Evolutionary conservation across 1,140 invertebrate genomes (phyloP), one percentile per base, ranked within the genome.

Genomic region (Akabosia matsudoensis): DNA sequence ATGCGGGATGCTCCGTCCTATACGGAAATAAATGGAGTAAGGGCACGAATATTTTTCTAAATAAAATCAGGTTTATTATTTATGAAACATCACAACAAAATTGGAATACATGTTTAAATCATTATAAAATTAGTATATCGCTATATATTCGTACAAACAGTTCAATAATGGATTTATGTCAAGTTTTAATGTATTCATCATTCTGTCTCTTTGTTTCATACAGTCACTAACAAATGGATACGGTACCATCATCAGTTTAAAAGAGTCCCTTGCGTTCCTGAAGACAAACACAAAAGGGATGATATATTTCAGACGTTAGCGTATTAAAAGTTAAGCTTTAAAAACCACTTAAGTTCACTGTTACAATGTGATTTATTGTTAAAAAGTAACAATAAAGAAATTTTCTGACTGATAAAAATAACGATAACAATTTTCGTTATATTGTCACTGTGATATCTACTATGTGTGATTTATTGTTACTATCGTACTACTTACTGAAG

Each of bases 1-100:
- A 99, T 87, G 97, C 97, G 18, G 97, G 96, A 31, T 99, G 97
- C 86, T 97, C 97, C 24, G 97, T 99, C 37, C 88, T 99, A 16
- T 90, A 94, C 1, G 97, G 97, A 64, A 92, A 92, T 31, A 99
- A 99, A 88, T 99, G 97, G 97, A 94, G 93, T 94, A 85, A 84
- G 87, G n/a, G 83, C 37, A 45, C 31, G n/a, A n/a, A 33, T 10
- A n/a, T 71, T 70, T 70, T 33, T 28, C 14, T 34, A 16, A n/a
- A 77, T 16, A 28, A 37, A 18, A 52, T 28, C 16, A 33, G 34
- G 22, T 52, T 76, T 24, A 37, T 28, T 54, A 7, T 24, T 64
- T 22, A 28, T 13, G 4, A 22, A 64, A 64, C 31, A 76, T 30
- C 33, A 51, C 54, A 77, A 71, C 24, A 24, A 45, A 45, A 7